Evolutionary conservation across 1,140 invertebrate genomes (phyloP).

Genomic region (Ostrea edulis): DNA sequence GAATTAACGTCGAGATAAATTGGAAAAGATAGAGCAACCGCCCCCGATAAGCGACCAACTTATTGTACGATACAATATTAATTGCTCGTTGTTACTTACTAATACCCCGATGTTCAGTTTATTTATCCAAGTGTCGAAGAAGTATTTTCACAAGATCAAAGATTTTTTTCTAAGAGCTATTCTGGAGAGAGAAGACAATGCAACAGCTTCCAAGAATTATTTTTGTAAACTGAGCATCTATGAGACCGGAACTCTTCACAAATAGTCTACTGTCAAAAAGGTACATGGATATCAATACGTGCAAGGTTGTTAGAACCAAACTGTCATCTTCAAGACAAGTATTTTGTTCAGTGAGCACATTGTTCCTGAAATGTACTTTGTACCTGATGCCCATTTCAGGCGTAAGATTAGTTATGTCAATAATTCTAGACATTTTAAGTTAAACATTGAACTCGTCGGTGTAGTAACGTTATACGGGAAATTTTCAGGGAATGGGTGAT

Average conservation of each 20-base stretch:
- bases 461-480: too few relatives aligned
- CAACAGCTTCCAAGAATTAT: not conserved
- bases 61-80: constrained; percentile 23
- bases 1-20: constrained; percentile 28
- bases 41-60: not conserved
- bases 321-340: not conserved
- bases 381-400: not conserved
- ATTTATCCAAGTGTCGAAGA: constrained; percentile 16
- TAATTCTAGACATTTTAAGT: too few relatives aligned
- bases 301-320: not conserved
- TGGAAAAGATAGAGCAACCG: constrained; percentile 22
- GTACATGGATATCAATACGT: not conserved
- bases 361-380: not conserved
- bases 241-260: not conserved
- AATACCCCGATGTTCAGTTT: not conserved
- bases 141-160: constrained; percentile 26
- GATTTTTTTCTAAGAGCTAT: not conserved
- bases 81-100: constrained; percentile 15
- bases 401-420: not conserved
- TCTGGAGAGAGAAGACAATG: not conserved
- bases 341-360: not conserved
- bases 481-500: too few relatives aligned
- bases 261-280: not conserved
- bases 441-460: too few relatives aligned
- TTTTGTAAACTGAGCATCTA: not conserved